phyloP scores from a whole-genome alignment of 2,113 vertebrate genomes.

The Oxyura jamaicensis region DNA sequence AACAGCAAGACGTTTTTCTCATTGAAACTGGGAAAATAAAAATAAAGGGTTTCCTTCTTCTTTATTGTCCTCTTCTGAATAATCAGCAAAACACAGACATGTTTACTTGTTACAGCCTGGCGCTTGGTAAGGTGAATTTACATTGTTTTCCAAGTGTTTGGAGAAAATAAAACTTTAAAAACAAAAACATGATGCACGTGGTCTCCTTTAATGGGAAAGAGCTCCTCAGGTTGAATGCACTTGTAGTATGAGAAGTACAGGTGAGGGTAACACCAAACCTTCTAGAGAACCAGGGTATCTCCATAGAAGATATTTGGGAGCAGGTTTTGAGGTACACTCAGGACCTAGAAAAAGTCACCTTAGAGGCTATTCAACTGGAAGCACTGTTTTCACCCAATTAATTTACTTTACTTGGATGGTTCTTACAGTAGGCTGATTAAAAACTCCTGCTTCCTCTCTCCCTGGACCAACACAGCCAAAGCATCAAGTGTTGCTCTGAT shows the following conservation, averaged over 20 bases:
- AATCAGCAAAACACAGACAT: neutral
- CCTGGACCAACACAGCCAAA: neutral
- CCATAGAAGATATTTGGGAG: neutral
- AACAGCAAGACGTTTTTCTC: neutral
- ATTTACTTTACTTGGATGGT: neutral
- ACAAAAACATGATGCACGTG: too few relatives aligned
- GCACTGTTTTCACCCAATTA: neutral
- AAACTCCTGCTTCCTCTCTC: neutral
- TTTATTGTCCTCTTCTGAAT: neutral
- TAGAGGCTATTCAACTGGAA: neutral
- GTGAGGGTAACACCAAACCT: neutral
- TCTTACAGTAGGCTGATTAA: neutral
- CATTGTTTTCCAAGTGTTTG: neutral
- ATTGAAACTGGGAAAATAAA: neutral
- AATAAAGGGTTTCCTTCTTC: neutral
- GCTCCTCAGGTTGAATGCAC: too few relatives aligned
- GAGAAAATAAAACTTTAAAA: neutral
- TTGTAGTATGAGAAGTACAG: neutral
- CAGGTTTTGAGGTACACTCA: neutral
- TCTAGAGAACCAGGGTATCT: neutral
- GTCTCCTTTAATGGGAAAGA: neutral
- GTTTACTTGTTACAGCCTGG: neutral
- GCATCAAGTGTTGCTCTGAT: neutral
- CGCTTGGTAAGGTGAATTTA: neutral
- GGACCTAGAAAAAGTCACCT: neutral